Evolutionary conservation across 2,888 invertebrate species (phyloP), one percentile per base, ranked within the genome.

Genomic region (Callyntrura guangdongensis): DNA sequence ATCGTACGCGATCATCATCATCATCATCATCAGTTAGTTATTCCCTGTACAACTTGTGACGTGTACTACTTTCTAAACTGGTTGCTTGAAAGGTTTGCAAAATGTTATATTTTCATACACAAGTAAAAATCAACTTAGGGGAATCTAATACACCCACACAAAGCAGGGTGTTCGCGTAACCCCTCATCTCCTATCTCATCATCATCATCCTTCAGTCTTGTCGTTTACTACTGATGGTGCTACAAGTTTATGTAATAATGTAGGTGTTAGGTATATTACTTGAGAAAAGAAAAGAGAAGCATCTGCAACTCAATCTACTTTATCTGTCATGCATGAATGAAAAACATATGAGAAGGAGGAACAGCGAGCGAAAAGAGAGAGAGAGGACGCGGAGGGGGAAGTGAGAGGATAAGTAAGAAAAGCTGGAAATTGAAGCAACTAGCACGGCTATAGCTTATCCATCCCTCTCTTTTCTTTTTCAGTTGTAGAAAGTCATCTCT

Each of bases 301-400:
- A 67, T 83, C 83, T 83, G 83, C 67, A 83, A 85, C 74, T 85
- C 85, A 85, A 85, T 85, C 74, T 72, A 72, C 20, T 85, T 85
- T 85, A 72, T 83, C 83, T 83, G 83, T 74, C 74, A 85, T 85
- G 72, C 53, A 74, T 85, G 85, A 74, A 72, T 85, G 85, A 85
- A 74, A 56, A 74, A 67, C 83, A 85, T 36, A 22, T 17, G 49
- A 69, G 67, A 22, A 45, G 27, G 17, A 45, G 59, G 17, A 5
- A 53, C 2, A 9, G 53, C 2, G 53, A 53, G n/a, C n/a, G n/a
- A n/a, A n/a, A 12, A 64, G 69, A 69, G 69, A 69, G 69, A 45
- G 69, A 45, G 67, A 17, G 53, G 14, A 36, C 9, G 36, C n/a
- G 36, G 6, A 36, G 36, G 36, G 36, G 36, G 36, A 36, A 36